phyloP scores from a whole-genome alignment of 2,797 vertebrate genomes.

The Sebastes steindachneri region DNA sequence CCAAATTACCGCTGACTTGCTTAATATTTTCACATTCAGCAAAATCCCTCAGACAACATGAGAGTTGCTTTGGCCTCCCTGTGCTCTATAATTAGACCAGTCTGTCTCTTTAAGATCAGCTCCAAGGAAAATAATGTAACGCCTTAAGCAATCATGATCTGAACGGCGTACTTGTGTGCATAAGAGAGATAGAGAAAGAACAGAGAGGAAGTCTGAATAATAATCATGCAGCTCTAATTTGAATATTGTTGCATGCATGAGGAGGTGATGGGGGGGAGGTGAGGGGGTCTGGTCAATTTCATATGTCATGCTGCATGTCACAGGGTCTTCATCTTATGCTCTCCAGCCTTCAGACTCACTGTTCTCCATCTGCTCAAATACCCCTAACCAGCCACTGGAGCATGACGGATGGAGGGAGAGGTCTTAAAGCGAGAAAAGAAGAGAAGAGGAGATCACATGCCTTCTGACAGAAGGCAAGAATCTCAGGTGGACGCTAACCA shows the following conservation, averaged over 20 bases:
- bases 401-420: slow-evolving; percentile 29
- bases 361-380: slow-evolving; percentile 40
- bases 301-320: slow-evolving; percentile 44
- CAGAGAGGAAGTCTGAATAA: neutral
- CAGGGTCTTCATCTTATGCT: slow-evolving; percentile 35
- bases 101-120: neutral
- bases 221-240: slow-evolving; percentile 1
- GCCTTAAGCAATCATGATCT: neutral
- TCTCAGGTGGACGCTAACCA: neutral
- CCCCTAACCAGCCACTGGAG: slow-evolving; percentile 28
- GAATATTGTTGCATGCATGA: slow-evolving; percentile 11
- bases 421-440: neutral
- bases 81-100: neutral
- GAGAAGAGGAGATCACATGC: neutral
- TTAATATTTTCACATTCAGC: neutral
- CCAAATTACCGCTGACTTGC: neutral
- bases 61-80: neutral
- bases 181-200: neutral
- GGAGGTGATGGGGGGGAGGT: neutral
- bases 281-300: neutral
- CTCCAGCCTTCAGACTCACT: slow-evolving; percentile 36
- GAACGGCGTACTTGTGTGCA: neutral
- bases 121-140: neutral
- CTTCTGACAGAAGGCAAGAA: slow-evolving; percentile 2
- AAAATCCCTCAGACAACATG: neutral